Conservation (phyloP, 92 coral and sea anemone genomes). For the Phymanthus crucifer region DNA sequence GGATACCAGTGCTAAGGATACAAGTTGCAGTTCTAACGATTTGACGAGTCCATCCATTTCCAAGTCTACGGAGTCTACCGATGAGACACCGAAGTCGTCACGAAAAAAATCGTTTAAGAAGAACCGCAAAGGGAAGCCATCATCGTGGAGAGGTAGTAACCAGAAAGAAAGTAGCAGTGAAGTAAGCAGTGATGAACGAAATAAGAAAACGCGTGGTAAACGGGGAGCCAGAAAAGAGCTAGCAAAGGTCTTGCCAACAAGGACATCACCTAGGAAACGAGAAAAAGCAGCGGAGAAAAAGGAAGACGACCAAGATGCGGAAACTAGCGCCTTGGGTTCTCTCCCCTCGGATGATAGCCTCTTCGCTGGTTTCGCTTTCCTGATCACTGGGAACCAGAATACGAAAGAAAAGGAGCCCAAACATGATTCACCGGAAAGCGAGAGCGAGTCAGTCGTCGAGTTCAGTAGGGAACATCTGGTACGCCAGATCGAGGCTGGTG, state of each 20-base stretch:
- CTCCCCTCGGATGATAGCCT: slow-evolving; percentile 65
- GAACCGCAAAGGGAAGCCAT: background rate
- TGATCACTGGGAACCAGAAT: slow-evolving; percentile 70
- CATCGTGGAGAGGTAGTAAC: background rate
- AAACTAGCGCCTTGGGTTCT: slow-evolving; percentile 16
- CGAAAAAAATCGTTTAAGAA: slow-evolving; percentile 36
- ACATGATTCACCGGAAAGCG: slow-evolving; percentile 70
- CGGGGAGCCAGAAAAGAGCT: slow-evolving; percentile 60
- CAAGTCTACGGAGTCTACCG: slow-evolving; percentile 8
- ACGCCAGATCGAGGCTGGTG: slow-evolving; percentile 84
- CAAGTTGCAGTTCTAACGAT: slow-evolving; percentile 44
- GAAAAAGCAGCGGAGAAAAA: background rate
- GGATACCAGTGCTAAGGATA: slow-evolving; percentile 65
- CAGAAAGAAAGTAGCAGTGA: slow-evolving; percentile 53
- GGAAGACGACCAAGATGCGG: slow-evolving; percentile 17
- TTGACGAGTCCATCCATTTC: background rate
- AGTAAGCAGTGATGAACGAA: slow-evolving; percentile 52
- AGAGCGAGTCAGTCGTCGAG: slow-evolving; percentile 63
- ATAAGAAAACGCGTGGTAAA: slow-evolving; percentile 12
- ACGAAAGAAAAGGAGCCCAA: slow-evolving; percentile 11
- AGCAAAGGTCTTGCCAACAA: slow-evolving; percentile 8
- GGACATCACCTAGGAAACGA: slow-evolving; percentile 68
- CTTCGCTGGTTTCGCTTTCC: slow-evolving; percentile 87
- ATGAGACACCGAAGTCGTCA: slow-evolving; percentile 67
- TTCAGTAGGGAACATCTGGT: slow-evolving; percentile 64